These are phyloP conservation scores for Cordilura impudica DNA, from an alignment of 2,888 invertebrate species.

Conservation along the genomic window DNA sequence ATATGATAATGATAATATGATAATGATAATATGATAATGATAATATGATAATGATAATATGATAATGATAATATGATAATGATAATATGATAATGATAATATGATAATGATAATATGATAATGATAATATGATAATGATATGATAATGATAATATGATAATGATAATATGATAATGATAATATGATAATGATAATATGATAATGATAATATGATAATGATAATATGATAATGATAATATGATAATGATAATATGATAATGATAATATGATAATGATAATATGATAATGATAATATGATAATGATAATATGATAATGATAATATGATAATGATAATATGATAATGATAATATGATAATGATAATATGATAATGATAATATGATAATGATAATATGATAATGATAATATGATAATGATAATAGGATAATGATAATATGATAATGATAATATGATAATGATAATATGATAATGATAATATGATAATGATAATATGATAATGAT, in stretches of 20 bases:
- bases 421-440: not conserved
- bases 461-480: not conserved
- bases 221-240: not conserved
- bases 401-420: not conserved
- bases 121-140: not conserved
- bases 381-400: not conserved
- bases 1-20: not conserved
- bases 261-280: not conserved
- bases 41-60: not conserved
- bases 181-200: not conserved
- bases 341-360: not conserved
- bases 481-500: not conserved
- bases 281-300: not conserved
- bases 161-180: not conserved
- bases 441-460: not conserved
- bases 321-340: not conserved
- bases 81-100: not conserved
- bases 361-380: not conserved
- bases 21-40: not conserved
- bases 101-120: not conserved
- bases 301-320: not conserved
- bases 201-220: not conserved
- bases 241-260: not conserved
- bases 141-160: not conserved
- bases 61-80: not conserved